These are phyloP conservation scores for Indri indri DNA, from an alignment of 2,113 vertebrate species.

Conservation along the genomic window DNA sequence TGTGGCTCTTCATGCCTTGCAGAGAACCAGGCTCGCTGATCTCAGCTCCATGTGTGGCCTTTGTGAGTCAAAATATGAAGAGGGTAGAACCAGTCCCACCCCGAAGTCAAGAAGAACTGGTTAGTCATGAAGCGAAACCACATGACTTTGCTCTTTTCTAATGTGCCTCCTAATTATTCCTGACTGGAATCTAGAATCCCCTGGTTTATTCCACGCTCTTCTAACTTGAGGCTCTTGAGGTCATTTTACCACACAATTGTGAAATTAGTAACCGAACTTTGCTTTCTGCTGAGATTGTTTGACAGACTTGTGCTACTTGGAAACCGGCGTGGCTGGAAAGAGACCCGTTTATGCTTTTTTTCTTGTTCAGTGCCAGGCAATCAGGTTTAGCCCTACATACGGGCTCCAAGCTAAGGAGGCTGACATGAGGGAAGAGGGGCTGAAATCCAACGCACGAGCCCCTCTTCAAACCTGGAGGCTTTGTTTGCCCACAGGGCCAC, in stretches of 20 bases:
- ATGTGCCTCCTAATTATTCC: background rate
- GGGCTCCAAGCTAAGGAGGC: background rate
- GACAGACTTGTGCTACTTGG: background rate
- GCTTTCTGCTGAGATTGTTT: constrained; percentile 2
- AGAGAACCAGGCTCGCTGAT: background rate
- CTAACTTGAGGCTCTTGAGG: background rate
- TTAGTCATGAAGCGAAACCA: background rate
- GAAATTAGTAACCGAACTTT: background rate
- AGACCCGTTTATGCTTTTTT: background rate
- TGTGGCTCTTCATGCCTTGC: background rate
- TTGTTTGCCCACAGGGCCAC: background rate
- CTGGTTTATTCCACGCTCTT: background rate
- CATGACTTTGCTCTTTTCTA: background rate
- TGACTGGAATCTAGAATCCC: background rate
- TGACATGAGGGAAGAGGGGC: background rate
- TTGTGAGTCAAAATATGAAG: background rate
- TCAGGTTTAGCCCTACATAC: too few species aligned
- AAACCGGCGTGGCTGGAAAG: background rate
- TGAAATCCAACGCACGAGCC: background rate
- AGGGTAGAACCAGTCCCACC: background rate
- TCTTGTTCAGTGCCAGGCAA: background rate
- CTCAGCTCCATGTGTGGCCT: background rate
- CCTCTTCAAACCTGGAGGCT: background rate
- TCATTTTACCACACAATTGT: background rate
- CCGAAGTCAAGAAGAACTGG: background rate